Conservation (phyloP, 2,113 vertebrate species). For the Menidia beryllina region DNA sequence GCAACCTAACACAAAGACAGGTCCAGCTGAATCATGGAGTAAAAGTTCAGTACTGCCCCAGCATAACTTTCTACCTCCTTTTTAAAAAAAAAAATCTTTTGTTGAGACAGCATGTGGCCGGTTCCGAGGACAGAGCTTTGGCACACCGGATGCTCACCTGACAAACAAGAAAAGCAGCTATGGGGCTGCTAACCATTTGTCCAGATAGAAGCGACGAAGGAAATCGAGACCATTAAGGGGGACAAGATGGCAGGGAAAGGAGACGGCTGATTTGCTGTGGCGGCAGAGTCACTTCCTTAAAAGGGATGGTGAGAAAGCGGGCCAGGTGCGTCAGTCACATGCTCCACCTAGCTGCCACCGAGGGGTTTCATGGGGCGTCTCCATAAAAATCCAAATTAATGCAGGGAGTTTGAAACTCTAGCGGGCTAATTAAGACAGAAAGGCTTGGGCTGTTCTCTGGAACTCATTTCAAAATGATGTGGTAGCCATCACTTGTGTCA, state of each 20-base stretch:
- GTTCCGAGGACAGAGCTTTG: slow-evolving; percentile 48
- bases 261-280: slow-evolving; percentile 38
- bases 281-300: slow-evolving; percentile 56
- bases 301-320: slow-evolving; percentile 48
- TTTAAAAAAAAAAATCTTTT: background rate
- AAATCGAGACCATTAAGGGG: slow-evolving; percentile 19
- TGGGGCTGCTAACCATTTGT: slow-evolving; percentile 29
- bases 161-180: slow-evolving; percentile 23
- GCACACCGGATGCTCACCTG: slow-evolving; percentile 58
- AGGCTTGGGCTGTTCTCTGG: slow-evolving; percentile 5
- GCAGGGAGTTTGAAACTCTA: slow-evolving; percentile 32
- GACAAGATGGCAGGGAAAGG: slow-evolving; percentile 14
- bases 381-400: slow-evolving; percentile 39
- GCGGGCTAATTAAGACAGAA: slow-evolving; percentile 30
- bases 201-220: slow-evolving; percentile 31
- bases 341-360: slow-evolving; percentile 52
- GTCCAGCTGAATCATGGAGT: slow-evolving; percentile 11
- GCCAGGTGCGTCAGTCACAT: slow-evolving; percentile 33
- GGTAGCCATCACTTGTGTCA: slow-evolving; percentile 92
- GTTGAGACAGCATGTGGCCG: slow-evolving; percentile 17
- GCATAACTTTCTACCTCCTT: background rate
- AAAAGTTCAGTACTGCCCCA: slow-evolving; percentile 17
- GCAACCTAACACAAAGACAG: slow-evolving; percentile 9
- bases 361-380: slow-evolving; percentile 10
- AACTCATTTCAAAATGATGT: slow-evolving; percentile 93